phyloP scores from a whole-genome alignment of 2,797 vertebrate genomes.

The Urophycis tenuis region DNA sequence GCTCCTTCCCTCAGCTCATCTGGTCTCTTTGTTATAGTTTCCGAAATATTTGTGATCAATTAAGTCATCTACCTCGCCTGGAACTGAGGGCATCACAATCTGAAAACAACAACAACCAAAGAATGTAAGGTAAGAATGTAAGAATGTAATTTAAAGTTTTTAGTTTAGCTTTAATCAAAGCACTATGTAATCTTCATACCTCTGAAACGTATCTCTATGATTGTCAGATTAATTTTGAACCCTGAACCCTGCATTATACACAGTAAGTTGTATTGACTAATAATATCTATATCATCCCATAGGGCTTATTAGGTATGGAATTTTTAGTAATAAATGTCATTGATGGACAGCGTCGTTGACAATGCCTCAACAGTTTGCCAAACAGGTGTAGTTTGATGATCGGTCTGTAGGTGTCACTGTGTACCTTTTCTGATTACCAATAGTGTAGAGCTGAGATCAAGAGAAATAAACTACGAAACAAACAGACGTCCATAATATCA shows the following conservation, averaged over 20 bases:
- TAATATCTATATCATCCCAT: not conserved
- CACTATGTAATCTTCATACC: not conserved
- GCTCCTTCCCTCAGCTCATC: not conserved
- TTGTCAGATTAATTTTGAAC: not conserved
- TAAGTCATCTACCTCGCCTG: not conserved
- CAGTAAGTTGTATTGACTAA: not conserved
- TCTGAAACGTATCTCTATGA: not conserved
- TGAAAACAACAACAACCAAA: not conserved
- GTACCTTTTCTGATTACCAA: slow-evolving; percentile 33
- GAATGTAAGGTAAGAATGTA: too few species aligned
- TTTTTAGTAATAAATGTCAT: not conserved
- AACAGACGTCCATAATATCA: not conserved
- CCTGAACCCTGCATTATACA: not conserved
- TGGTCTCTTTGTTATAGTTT: not conserved
- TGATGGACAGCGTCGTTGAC: not conserved
- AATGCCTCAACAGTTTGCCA: not conserved
- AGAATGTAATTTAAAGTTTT: not conserved
- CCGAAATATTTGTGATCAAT: not conserved
- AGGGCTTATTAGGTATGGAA: not conserved
- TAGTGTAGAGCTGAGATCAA: not conserved
- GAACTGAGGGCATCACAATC: not conserved
- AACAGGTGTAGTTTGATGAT: slow-evolving; percentile 20
- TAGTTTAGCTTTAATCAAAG: not conserved
- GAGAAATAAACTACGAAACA: not conserved
- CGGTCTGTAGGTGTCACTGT: slow-evolving; percentile 62